Percentiles rank a stretch among this genome's conserved stretches.
Evolutionary conservation across 2,113 vertebrate genomes (phyloP).

Genomic region (Lepus timidus): DNA sequence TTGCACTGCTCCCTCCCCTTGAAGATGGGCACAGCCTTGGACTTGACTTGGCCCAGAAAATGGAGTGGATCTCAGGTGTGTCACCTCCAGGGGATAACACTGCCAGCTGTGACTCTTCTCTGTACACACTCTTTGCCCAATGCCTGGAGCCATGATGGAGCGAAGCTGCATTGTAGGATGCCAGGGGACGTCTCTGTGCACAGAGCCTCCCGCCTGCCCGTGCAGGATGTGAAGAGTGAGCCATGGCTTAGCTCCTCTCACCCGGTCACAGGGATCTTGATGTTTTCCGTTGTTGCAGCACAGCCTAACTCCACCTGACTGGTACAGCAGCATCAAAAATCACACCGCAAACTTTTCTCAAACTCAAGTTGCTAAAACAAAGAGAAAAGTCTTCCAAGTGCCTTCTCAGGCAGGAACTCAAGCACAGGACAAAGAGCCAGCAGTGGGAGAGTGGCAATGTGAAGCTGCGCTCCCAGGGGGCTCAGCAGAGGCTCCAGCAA

Average conservation of each 20-base stretch:
- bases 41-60: not conserved
- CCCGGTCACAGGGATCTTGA: not conserved
- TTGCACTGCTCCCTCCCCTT: not conserved
- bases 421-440: not conserved
- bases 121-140: too few species aligned
- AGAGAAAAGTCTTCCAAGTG: not conserved
- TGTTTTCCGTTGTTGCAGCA: not conserved
- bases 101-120: not conserved
- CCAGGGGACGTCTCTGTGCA: not conserved
- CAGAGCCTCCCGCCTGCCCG: not conserved
- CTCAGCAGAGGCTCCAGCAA: not conserved
- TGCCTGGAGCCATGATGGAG: not conserved
- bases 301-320: constrained; percentile 31
- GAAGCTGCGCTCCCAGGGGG: not conserved
- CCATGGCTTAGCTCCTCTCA: not conserved
- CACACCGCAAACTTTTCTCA: not conserved
- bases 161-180: not conserved
- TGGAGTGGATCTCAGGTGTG: not conserved
- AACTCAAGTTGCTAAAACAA: not conserved
- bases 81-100: not conserved
- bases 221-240: not conserved
- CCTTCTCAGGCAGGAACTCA: not conserved
- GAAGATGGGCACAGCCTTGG: not conserved
- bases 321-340: not conserved
- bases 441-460: not conserved